Conservation (phyloP, 2,113 vertebrate species). For the Nesoenas mayeri region DNA sequence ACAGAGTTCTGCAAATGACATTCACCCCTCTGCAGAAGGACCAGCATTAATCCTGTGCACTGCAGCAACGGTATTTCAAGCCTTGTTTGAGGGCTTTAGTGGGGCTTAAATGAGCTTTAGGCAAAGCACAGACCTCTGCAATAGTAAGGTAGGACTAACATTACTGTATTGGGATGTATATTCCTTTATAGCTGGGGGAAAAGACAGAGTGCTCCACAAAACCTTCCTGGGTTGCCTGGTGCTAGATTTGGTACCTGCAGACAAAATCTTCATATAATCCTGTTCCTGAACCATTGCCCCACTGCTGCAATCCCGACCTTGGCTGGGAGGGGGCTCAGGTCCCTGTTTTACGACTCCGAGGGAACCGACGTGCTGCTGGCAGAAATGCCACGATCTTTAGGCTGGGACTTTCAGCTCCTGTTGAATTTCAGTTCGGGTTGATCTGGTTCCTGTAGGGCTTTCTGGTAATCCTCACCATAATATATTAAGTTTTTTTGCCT, state of each 20-base stretch:
- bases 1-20: constrained; percentile 45
- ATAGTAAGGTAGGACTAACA: background rate
- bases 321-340: background rate
- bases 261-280: background rate
- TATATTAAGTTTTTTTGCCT: background rate
- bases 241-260: background rate
- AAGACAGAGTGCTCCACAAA: background rate
- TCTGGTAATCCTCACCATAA: background rate
- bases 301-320: background rate
- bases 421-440: background rate
- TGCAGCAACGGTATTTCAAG: background rate
- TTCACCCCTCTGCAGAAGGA: constrained; percentile 41
- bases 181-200: background rate
- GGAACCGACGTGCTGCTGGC: rapidly evolving
- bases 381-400: background rate
- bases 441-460: background rate
- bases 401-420: background rate
- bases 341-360: background rate
- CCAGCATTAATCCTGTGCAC: constrained; percentile 21
- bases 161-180: rapidly evolving
- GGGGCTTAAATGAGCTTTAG: background rate
- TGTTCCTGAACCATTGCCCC: background rate
- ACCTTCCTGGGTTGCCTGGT: background rate
- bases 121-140: background rate
- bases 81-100: constrained; percentile 10